These are phyloP conservation scores for Petrophora chlorosata DNA, from an alignment of 2,888 invertebrate genomes.

Conservation along the genomic window DNA sequence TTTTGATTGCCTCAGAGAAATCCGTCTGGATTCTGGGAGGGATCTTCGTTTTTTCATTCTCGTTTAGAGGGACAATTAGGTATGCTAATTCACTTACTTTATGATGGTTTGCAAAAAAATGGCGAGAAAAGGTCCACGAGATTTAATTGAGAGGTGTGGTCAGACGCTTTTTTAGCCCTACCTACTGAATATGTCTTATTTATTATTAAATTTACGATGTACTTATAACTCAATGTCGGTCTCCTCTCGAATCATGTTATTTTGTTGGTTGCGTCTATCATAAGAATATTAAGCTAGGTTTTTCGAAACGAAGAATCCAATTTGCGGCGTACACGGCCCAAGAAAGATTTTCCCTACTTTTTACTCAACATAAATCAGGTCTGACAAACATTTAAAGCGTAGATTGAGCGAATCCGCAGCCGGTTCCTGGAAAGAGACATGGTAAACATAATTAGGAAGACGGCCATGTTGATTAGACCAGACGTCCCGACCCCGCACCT, in stretches of 20 bases:
- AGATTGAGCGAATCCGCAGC: conserved; percentile 51
- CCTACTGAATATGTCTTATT: conserved; percentile 1
- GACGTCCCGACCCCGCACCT: conserved; percentile 56
- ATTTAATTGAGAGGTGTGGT: conserved; percentile 51
- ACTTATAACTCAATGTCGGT: not conserved
- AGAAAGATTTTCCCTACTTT: conserved; percentile 24
- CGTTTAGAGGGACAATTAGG: conserved; percentile 74
- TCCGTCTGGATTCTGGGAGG: conserved; percentile 61
- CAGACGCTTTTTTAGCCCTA: conserved; percentile 31
- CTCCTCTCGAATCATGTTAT: no score
- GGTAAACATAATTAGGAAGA: conserved; percentile 72
- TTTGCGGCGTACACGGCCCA: conserved; percentile 7
- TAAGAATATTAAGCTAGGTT: not conserved
- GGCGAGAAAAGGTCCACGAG: conserved; percentile 61
- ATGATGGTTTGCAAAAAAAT: conserved; percentile 66
- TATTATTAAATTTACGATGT: no score
- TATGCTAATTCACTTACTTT: conserved; percentile 79
- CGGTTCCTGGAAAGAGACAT: conserved; percentile 53
- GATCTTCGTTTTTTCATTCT: conserved; percentile 69
- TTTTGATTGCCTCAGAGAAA: conserved; percentile 76
- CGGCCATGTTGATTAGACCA: conserved; percentile 66
- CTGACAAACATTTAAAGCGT: conserved; percentile 50
- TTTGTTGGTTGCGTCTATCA: no score
- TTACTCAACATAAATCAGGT: conserved; percentile 46
- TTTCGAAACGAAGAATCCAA: conserved; percentile 11